Evolutionary conservation across 2,113 vertebrate genomes (phyloP), one percentile per base, ranked within the genome.

Genomic region (Charadrius vociferus): DNA sequence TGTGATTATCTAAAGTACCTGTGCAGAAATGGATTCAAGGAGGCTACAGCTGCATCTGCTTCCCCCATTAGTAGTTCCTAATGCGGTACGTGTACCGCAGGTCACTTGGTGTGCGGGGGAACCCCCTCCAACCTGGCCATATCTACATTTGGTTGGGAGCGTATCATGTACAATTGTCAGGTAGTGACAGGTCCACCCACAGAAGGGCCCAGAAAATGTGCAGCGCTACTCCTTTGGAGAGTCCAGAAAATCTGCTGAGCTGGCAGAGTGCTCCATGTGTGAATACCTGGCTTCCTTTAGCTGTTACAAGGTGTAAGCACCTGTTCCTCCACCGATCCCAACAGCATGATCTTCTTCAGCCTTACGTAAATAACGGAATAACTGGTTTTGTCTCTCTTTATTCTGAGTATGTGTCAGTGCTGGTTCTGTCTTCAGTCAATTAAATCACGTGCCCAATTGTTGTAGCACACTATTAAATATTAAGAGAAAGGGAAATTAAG

Each of bases 401-500:
- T 88, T 94, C 62, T 41, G 39, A 65, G 66, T 83, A 66, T 39
- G 56, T 75, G 84, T 83, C 61, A 86, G 34, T 61, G 14, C 21
- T 62, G 45, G 70, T 72, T 86, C 66, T 89, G 52, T 81, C 92
- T 91, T 93, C 93, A 90, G 86, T 81, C 90, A 94, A 94, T 96
- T 96, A 94, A 97, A 83, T 83, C 45, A 55, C 6, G 2, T 88
- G 84, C 66, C 66, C 92, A 94, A 73, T 97, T 97, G 91, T 74
- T 96, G 90, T 90, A 96, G 94, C 71, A 86, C 75, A 17, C 78
- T 94, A 62, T 96, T 91, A 80, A 88, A 93, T 87, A 92, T 89
- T 94, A 96, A 96, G 90, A 94, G 94, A 97, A 96, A 90, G 74
- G 93, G 92, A 96, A 97, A 95, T 86, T 94, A 95, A 88, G 86